Evolutionary conservation across 2,797 vertebrate genomes (phyloP), one percentile per base, ranked within the genome.

Genomic region (Carduelis carduelis): DNA sequence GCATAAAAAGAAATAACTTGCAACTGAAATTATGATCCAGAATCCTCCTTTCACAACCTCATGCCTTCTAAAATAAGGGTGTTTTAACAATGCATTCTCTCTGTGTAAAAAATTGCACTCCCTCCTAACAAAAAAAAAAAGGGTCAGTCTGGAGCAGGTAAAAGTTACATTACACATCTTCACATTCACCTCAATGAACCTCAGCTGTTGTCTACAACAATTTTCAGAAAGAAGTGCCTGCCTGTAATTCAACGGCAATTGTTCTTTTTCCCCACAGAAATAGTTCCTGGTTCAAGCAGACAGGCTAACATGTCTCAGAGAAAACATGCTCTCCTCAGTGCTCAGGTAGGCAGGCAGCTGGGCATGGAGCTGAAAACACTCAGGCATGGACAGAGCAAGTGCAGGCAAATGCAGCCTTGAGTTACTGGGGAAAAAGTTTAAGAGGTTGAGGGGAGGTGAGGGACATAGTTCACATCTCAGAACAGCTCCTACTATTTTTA

Each of bases 361-460:
- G 74, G 86, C 93, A 80, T 80, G 79, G 95, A 93, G 95, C 88
- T 85, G 80, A 76, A 92, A 96, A 91, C 83, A 76, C 61, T 79
- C 68, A 82, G 61, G 52, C 70, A 76, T 3, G 87, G 74, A 77
- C 59, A 91, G 93, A 93, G 91, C 61, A 91, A 93, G 89, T 35
- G 55, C 87, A 81, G 59, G 44, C 47, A 95, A 95, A 93, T 59
- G 64, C 87, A 88, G 5, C 65, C 82, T 87, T 6, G 1, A 88
- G 72, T 65, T 85, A 66, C 46, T 18, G 47, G 11, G 26, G 35
- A 23, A 52, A 22, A 84, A 83, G 21, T 70, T 55, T 57, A 78
- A 94, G 64, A 74, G 27, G 8, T 53, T 77, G 83, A 56, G 35
- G 61, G 49, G 46, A 28, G 9, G 35, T 77, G 79, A 41, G 43